Conservation (phyloP, 2,888 invertebrate species). For the Synergus itoensis region DNA sequence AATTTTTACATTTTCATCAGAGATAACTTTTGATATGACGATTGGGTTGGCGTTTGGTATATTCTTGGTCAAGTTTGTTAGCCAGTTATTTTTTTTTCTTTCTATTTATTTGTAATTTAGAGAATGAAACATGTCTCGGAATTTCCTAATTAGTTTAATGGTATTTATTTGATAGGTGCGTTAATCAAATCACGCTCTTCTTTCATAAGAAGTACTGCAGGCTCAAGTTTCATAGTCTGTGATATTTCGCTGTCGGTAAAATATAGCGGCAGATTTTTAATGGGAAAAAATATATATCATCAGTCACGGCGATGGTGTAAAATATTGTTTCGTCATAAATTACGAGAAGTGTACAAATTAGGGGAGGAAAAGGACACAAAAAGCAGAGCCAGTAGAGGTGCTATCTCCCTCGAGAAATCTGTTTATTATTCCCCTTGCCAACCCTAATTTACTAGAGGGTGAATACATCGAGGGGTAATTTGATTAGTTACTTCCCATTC, state of each 20-base stretch:
- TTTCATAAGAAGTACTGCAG: not conserved
- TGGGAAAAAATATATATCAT: not conserved
- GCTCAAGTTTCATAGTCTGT: too few relatives aligned
- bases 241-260: not conserved
- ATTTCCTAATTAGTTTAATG: not conserved
- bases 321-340: not conserved
- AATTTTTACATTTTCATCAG: too few relatives aligned
- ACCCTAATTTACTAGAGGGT: conserved; percentile 28
- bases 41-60: too few relatives aligned
- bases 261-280: not conserved
- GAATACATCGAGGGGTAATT: conserved; percentile 45
- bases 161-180: not conserved
- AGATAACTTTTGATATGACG: too few relatives aligned
- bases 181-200: not conserved
- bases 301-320: not conserved
- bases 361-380: conserved; percentile 39
- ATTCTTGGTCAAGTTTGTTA: too few relatives aligned
- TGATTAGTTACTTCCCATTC: conserved; percentile 45
- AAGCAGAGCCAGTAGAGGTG: not conserved
- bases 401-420: conserved; percentile 43
- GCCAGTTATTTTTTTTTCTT: not conserved
- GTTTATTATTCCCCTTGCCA: conserved; percentile 43
- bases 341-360: not conserved
- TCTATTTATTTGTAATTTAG: not conserved
- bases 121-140: not conserved